Base-by-base conservation (phyloP, 2,888 invertebrate genomes). In the Aleiodes leptofemur region DNA sequence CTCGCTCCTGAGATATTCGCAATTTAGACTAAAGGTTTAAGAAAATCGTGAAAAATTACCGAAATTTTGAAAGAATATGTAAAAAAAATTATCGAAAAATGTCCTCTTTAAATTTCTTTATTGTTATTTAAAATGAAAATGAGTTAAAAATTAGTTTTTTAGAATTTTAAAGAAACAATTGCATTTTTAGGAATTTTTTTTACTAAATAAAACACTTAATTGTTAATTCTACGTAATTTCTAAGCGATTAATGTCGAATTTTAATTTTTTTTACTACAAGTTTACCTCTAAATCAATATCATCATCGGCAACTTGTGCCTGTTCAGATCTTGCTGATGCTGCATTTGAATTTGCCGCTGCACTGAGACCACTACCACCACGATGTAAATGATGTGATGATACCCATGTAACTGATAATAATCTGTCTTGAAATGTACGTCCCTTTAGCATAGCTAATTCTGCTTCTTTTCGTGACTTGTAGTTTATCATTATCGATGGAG, bases 401-500 rank as follows among this genome's bases (percentile, higher is more conserved):
- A 90, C 90, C 91, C 91, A 91, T 16, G 91, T 91, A 57, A 91
- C 89, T 34, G 90, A 90, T 16, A 91, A 84, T 43, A 90, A 82
- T 74, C 90, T 89, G 85, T 94, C 94, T 89, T 94, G 93, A 83
- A 96, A 94, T 82, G 94, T 93, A 80, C 94, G 93, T 13, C 96
- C 96, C 85, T 95, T 94, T 75, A 93, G 90, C 82, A 94, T 90
- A 1, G 95, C 96, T 78, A 93, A 91, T 88, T 96, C 96, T 0
- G 96, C 96, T 85, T 95, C 95, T 85, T 94, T 94, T 61, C 96
- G 91, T 51, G 93, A 92, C 82, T 94, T 93, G 90, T 93, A 97
- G 87, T 94, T 94, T 71, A 96, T 90, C 61, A 94, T 93, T 80
- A 96, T 91, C 83, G 95, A 94, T 14, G 96, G 96, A 76, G 95